A percentile compares a stretch with the other conserved stretches of the same genome.
Conservation (phyloP, 1,140 invertebrate species). For the Bombus affinis region DNA sequence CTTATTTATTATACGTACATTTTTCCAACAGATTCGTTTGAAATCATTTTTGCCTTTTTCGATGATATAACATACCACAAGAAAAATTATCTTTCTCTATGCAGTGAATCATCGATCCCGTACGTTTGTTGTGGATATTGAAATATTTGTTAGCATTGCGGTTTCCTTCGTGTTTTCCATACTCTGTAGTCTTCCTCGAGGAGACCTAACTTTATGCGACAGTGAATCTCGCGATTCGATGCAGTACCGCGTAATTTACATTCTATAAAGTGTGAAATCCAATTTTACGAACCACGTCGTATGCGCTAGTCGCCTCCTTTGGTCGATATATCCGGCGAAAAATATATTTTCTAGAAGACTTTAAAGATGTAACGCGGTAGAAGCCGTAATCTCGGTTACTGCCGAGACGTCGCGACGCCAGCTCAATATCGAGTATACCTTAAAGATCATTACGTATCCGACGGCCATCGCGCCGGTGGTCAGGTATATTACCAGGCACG, state of each 20-base stretch:
- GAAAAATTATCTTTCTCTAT: not conserved
- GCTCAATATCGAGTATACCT: constrained; percentile 38
- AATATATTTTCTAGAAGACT: constrained; percentile 33
- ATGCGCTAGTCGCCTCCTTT: not conserved
- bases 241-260: constrained; percentile 37
- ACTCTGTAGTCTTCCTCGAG: not conserved
- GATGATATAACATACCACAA: not conserved
- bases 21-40: not conserved
- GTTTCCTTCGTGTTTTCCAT: too few species aligned
- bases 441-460: constrained; percentile 39
- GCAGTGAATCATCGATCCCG: not conserved
- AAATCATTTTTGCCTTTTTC: not conserved
- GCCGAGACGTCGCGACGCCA: constrained; percentile 40
- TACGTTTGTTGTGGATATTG: not conserved
- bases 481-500: constrained; percentile 47
- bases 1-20: too few species aligned
- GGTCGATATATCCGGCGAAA: not conserved
- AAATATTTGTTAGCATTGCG: not conserved
- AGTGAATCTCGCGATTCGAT: not conserved
- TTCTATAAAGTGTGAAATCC: constrained; percentile 36
- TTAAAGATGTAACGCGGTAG: constrained; percentile 30
- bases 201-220: not conserved
- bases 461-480: not conserved
- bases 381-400: constrained; percentile 33
- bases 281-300: constrained; percentile 21